These are phyloP conservation scores for Caenorhabditis becei DNA, from an alignment of 2,888 invertebrate species.

Conservation along the genomic window DNA sequence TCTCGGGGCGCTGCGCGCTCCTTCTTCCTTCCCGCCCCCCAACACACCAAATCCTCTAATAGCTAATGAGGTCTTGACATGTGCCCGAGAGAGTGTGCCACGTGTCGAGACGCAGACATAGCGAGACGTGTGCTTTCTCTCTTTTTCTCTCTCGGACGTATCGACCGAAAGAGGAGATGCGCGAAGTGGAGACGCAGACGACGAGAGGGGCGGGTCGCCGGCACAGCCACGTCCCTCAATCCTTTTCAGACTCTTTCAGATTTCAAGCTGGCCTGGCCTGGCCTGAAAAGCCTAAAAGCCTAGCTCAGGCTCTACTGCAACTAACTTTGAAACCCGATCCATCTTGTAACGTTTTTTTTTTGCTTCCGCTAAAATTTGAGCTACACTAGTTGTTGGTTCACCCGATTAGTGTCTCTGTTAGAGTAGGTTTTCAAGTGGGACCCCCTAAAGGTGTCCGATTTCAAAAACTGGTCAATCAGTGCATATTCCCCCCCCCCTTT, in stretches of 20 bases:
- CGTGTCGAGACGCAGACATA: conserved; percentile 45
- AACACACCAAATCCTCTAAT: conserved; percentile 36
- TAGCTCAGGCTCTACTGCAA: neutral
- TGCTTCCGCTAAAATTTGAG: neutral
- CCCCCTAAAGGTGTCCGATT: neutral
- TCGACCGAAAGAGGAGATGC: conserved; percentile 47
- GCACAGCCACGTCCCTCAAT: conserved; percentile 33
- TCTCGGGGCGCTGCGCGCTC: conserved; percentile 21
- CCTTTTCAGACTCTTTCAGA: conserved; percentile 38
- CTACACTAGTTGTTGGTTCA: conserved; percentile 21
- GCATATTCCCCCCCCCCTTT: neutral
- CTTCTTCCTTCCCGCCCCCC: conserved; percentile 13
- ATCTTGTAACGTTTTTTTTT: conserved; percentile 20
- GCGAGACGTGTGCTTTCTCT: neutral
- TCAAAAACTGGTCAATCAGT: neutral
- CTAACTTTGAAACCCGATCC: conserved; percentile 36
- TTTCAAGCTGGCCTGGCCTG: too few species aligned
- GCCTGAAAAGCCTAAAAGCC: too few species aligned
- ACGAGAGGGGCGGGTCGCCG: conserved; percentile 17
- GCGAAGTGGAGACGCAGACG: conserved; percentile 43
- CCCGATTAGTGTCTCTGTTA: conserved; percentile 28
- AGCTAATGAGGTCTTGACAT: conserved; percentile 61
- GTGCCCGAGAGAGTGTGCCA: conserved; percentile 15
- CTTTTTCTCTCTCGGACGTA: conserved; percentile 22
- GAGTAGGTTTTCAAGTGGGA: conserved; percentile 17